Conservation (phyloP, 2,888 invertebrate species). For the Drosophila demipolita region DNA sequence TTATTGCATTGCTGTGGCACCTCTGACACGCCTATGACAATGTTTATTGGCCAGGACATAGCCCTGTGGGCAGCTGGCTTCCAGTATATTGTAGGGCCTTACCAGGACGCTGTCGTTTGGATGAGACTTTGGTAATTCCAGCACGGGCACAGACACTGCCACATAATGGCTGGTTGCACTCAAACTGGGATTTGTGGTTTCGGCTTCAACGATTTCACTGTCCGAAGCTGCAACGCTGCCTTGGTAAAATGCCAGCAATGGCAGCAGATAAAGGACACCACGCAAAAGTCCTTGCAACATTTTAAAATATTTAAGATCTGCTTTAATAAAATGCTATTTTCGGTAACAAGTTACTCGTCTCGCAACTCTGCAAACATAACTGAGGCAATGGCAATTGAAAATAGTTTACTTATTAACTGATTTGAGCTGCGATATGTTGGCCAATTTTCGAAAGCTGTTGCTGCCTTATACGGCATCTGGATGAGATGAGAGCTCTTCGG, state of each 20-base stretch:
- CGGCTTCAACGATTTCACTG: constrained; percentile 69
- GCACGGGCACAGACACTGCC: constrained; percentile 1
- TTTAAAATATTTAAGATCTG: not conserved
- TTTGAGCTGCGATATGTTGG: constrained; percentile 22
- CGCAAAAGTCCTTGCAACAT: constrained; percentile 19
- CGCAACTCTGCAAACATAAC: constrained; percentile 34
- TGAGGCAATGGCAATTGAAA: constrained; percentile 31
- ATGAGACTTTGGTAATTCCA: constrained; percentile 17
- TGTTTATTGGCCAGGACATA: constrained; percentile 79
- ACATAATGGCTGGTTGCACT: constrained; percentile 6
- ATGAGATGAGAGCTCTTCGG: constrained; percentile 53
- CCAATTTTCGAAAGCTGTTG: constrained; percentile 60
- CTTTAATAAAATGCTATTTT: not conserved
- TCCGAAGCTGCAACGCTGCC: constrained; percentile 35
- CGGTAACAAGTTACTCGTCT: constrained; percentile 1
- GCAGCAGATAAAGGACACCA: constrained; percentile 8
- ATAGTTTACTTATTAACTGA: constrained; percentile 35
- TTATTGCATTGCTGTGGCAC: constrained; percentile 5
- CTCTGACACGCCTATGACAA: constrained; percentile 76
- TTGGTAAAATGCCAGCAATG: constrained; percentile 21
- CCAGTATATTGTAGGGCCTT: constrained; percentile 77
- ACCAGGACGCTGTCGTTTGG: constrained; percentile 50
- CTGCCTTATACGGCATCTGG: constrained; percentile 52
- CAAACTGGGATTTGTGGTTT: constrained; percentile 2
- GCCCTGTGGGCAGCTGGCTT: constrained; percentile 74